phyloP scores from a whole-genome alignment of 2,797 vertebrate species.

The Halcyon leucocephala region DNA sequence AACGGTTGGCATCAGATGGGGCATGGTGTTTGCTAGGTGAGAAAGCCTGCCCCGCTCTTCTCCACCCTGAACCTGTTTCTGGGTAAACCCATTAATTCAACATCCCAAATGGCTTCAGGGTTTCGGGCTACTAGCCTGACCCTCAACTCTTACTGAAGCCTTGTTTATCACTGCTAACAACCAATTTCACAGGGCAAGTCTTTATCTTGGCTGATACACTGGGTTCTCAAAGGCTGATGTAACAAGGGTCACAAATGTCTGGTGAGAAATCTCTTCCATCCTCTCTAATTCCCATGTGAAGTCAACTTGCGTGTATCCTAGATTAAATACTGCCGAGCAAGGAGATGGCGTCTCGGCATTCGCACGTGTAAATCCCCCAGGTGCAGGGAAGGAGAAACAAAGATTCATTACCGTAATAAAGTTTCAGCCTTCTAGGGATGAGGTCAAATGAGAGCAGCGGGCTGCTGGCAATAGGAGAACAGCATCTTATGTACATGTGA shows the following conservation, averaged over 20 bases:
- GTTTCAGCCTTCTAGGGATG: constrained; percentile 51
- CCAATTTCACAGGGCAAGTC: neutral
- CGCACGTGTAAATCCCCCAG: neutral
- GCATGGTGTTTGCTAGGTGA: neutral
- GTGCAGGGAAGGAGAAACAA: constrained; percentile 27
- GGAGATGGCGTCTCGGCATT: neutral
- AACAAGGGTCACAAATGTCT: constrained; percentile 9
- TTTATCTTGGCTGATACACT: constrained; percentile 14
- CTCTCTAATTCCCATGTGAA: constrained; percentile 28
- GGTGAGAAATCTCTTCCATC: constrained; percentile 36
- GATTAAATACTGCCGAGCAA: neutral
- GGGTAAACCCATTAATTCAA: neutral
- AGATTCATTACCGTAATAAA: constrained; percentile 65
- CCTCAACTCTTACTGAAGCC: neutral
- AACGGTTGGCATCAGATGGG: neutral
- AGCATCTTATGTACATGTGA: neutral
- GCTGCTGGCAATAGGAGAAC: neutral
- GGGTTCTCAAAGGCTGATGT: constrained; percentile 34
- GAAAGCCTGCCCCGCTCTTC: neutral
- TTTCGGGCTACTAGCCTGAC: neutral
- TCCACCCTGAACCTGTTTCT: neutral
- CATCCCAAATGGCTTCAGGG: neutral
- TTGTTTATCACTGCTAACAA: neutral
- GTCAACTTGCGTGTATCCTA: neutral
- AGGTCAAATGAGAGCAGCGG: constrained; percentile 41